phyloP scores from a whole-genome alignment of 2,888 invertebrate genomes.

The Malachius bipustulatus region DNA sequence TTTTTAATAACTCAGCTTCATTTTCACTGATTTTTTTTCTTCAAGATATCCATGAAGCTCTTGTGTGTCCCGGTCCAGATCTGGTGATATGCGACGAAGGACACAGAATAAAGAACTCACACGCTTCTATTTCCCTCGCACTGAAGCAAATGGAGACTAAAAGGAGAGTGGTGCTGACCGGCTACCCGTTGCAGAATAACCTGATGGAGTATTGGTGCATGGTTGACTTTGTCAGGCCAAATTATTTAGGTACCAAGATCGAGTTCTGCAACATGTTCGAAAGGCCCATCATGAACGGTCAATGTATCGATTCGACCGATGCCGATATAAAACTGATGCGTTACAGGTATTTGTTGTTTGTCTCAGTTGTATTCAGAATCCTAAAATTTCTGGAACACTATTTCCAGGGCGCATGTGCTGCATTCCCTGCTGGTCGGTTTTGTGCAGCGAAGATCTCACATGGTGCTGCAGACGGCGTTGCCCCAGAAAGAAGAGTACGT shows the following conservation, averaged over 20 bases:
- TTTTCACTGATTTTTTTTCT: slow-evolving; percentile 19
- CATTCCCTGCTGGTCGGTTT: slow-evolving; percentile 91
- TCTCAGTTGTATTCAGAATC: too few species aligned
- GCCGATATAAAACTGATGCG: slow-evolving; percentile 90
- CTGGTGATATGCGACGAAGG: slow-evolving; percentile 94
- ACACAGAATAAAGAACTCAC: slow-evolving; percentile 95
- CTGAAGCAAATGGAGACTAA: slow-evolving; percentile 91
- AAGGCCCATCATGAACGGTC: slow-evolving; percentile 95
- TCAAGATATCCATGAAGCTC: slow-evolving; percentile 67
- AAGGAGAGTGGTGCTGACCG: slow-evolving; percentile 89
- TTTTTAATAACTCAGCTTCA: slow-evolving; percentile 1
- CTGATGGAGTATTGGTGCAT: slow-evolving; percentile 95
- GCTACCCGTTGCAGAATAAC: slow-evolving; percentile 97
- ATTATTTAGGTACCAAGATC: slow-evolving; percentile 90
- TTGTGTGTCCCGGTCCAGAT: slow-evolving; percentile 88
- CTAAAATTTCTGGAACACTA: too few species aligned
- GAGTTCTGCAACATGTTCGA: slow-evolving; percentile 99
- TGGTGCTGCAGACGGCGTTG: slow-evolving; percentile 80
- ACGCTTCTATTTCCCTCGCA: slow-evolving; percentile 91
- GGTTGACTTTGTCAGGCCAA: slow-evolving; percentile 97
- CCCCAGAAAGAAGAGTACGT: slow-evolving; percentile 95
- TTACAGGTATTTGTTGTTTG: slow-evolving; percentile 37
- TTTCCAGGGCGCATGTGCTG: slow-evolving; percentile 92
- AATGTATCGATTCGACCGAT: slow-evolving; percentile 93
- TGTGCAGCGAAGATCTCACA: slow-evolving; percentile 67